phyloP scores from a whole-genome alignment of 2,888 invertebrate genomes.

The Eledona agricola region DNA sequence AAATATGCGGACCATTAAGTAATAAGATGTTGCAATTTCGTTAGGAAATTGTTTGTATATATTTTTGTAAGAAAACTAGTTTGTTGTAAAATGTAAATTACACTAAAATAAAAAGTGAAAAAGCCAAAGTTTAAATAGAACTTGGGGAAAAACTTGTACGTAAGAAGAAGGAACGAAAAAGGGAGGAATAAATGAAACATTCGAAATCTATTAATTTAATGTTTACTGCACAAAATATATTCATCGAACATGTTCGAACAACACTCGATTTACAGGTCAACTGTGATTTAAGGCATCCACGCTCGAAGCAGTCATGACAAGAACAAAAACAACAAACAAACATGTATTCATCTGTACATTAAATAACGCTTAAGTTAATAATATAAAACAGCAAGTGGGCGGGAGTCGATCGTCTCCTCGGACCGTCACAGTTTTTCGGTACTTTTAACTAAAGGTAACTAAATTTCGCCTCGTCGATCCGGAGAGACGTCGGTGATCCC shows the following conservation, averaged over 20 bases:
- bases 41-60: too few relatives aligned
- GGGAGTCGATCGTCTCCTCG: conserved; percentile 7
- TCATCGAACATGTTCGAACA: conserved; percentile 63
- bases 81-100: too few relatives aligned
- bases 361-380: conserved; percentile 48
- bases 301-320: conserved; percentile 51
- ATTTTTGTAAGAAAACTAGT: too few relatives aligned
- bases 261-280: conserved; percentile 62
- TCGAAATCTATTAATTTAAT: conserved; percentile 58
- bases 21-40: too few relatives aligned
- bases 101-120: too few relatives aligned
- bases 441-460: conserved; percentile 24
- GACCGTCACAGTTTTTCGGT: conserved; percentile 2
- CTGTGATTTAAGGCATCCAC: conserved; percentile 48
- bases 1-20: too few relatives aligned
- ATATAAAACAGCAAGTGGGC: conserved; percentile 39
- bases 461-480: conserved; percentile 18
- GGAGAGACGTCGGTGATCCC: conserved; percentile 8
- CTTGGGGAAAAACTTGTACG: too few relatives aligned
- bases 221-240: conserved; percentile 65
- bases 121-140: too few relatives aligned
- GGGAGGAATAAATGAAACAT: conserved; percentile 44
- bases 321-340: conserved; percentile 31
- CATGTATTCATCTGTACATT: conserved; percentile 51
- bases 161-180: not conserved